Base-by-base conservation (phyloP, 2,888 invertebrate species). In the Pollenia labialis region DNA sequence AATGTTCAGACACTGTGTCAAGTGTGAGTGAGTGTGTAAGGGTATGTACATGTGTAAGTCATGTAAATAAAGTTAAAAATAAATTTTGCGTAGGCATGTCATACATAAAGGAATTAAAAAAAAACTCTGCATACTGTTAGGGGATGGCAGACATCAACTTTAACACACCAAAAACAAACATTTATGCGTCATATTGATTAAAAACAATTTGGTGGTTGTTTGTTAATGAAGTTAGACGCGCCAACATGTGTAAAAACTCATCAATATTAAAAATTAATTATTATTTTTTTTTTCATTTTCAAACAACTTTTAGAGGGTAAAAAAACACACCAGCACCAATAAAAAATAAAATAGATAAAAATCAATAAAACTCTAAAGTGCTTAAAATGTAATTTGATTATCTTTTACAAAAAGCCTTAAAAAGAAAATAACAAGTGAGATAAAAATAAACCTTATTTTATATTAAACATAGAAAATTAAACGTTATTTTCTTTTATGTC, bases 1-100 rank as follows among this genome's bases (percentile, higher is more conserved):
- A 72, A 79, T 72, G 58, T 79, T 64, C 83, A 79, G 66, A 72
- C 58, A 74, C 64, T 83, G 52, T 79, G 84, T 79, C 84, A 84
- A 84, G 84, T 79, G 77, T 76, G 79, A 58, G 60, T 44, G 48
- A 44, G 50, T 4, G 42, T 46, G 46, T 44, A 32, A 32, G 23
- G 40, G n/a, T 6, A 9, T 62, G 50, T 76, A 42, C 32, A n/a
- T 50, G 42, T 32, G 14, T 58, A 14, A 16, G 60, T 46, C 62
- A 54, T 54, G 8, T 64, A 16, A 64, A 76, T 71, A 42, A 72
- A 79, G 58, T 74, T 72, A 40, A 2, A 14, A 83, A 72, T 66
- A 79, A 77, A 64, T 58, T 68, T 74, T 79, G 79, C 68, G 60
- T 84, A 23, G 66, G 66, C 77, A 18, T 77, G 74, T 60, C 77